These are phyloP conservation scores for Bembecia ichneumoniformis DNA, from an alignment of 2,888 invertebrate species.

Conservation along the genomic window DNA sequence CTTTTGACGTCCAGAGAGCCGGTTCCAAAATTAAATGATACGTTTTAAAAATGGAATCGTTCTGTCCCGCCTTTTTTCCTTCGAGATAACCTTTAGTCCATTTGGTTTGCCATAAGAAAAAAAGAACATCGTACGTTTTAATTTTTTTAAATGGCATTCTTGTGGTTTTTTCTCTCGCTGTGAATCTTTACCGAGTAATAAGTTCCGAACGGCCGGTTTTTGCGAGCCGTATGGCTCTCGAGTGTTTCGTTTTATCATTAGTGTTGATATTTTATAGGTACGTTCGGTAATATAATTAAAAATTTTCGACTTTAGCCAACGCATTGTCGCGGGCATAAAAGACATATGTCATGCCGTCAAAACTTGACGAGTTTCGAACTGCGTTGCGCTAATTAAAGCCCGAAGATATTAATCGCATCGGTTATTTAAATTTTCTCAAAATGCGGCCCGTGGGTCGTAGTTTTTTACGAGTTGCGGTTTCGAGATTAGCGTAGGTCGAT, in stretches of 20 bases:
- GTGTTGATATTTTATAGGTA: background rate
- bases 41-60: conserved; percentile 73
- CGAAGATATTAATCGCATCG: conserved; percentile 56
- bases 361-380: conserved; percentile 47
- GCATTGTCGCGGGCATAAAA: conserved; percentile 34
- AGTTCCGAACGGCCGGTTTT: conserved; percentile 51
- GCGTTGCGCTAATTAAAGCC: conserved; percentile 54
- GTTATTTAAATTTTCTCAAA: conserved; percentile 55
- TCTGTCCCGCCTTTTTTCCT: conserved; percentile 68
- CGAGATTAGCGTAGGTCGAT: conserved; percentile 53
- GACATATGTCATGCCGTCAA: conserved; percentile 48
- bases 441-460: conserved; percentile 37
- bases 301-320: conserved; percentile 32
- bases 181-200: conserved; percentile 60
- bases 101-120: conserved; percentile 64
- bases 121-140: conserved; percentile 64
- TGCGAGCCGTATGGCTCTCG: conserved; percentile 43
- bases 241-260: conserved; percentile 17
- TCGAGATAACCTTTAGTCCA: conserved; percentile 69
- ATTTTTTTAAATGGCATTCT: conserved; percentile 71
- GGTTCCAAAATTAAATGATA: conserved; percentile 72
- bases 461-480: conserved; percentile 60
- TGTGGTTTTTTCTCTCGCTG: conserved; percentile 66
- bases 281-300: conserved; percentile 33
- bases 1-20: conserved; percentile 71